Evolutionary conservation across 2,113 vertebrate species (phyloP).

Genomic region (Dissostichus mawsoni): DNA sequence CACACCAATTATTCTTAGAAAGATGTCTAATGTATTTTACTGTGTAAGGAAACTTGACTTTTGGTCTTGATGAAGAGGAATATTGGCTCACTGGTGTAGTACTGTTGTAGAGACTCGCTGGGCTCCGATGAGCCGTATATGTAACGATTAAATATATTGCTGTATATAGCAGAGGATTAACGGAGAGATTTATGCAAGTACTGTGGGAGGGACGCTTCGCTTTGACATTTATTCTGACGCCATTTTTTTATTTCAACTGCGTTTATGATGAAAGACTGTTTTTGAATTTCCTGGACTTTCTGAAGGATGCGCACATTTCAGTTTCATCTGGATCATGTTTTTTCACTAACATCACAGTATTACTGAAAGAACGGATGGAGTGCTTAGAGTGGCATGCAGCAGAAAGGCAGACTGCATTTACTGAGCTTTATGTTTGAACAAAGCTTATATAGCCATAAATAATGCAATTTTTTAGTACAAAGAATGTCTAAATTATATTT

Average conservation of each 20-base stretch:
- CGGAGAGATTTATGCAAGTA: constrained; percentile 79
- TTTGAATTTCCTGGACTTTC: constrained; percentile 21
- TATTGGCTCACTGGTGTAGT: constrained; percentile 35
- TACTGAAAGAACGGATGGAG: constrained; percentile 1
- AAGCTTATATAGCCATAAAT: constrained; percentile 58
- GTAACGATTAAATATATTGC: constrained; percentile 56
- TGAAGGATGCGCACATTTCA: constrained; percentile 38
- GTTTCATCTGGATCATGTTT: constrained; percentile 24
- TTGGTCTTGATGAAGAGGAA: constrained; percentile 26
- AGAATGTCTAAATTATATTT: constrained; percentile 62
- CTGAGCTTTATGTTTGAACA: constrained; percentile 14
- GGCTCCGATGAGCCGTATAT: constrained; percentile 38
- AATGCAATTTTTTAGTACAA: constrained; percentile 53
- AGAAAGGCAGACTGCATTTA: constrained; percentile 5
- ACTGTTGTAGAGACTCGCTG: constrained; percentile 36
- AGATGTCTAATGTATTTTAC: constrained; percentile 70
- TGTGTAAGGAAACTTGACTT: constrained; percentile 57
- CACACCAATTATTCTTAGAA: constrained; percentile 55
- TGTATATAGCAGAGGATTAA: constrained; percentile 80
- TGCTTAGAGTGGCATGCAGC: constrained; percentile 16
- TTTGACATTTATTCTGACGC: constrained; percentile 30
- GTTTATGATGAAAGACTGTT: constrained; percentile 46
- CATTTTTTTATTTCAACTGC: constrained; percentile 33
- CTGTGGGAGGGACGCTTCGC: constrained; percentile 49
- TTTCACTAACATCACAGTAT: constrained; percentile 4